Evolutionary conservation across 1,140 invertebrate species (phyloP), one percentile per base, ranked within the genome.

Genomic region (Drosophila mayri): DNA sequence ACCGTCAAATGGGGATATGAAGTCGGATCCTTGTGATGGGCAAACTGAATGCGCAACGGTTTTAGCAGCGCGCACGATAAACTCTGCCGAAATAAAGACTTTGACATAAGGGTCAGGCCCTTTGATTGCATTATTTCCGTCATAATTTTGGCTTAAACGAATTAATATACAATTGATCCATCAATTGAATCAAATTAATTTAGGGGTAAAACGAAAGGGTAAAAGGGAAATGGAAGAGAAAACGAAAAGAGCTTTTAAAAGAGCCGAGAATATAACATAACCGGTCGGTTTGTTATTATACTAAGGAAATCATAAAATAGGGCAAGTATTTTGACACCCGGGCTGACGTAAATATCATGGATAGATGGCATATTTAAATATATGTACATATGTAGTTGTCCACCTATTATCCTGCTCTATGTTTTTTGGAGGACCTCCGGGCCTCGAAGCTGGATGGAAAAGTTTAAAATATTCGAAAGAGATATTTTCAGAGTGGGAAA

Each of bases 261-360:
- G 14, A 10, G 16, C 35, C n/a, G 22, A 10, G 16, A 65, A 22
- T 16, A 14, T 40, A 67, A 46, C 7, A 12, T 32, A 32, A 22
- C 32, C 32, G 18, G 16, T 30, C 11, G 10, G 14, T 35, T 10
- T 37, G 4, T 6, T 47, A 28, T n/a, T 5, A 32, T 9, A 38
- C 60, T 67, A 18, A 30, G 3, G 6, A 18, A n/a, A 1, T 11
- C 3, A 22, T 1, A 50, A n/a, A 1, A 2, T 8, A 25, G 22
- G 8, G 5, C 5, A 12, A 32, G 6, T 4, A 3, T 4, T 3
- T n/a, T 40, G 43, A 35, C 35, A 41, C 14, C 11, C 32, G 2
- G 12, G 18, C 12, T 32, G 43, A 67, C 16, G 16, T 20, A 20
- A 50, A 18, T 32, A n/a, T 67, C 64, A 67, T 47, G 35, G 60